phyloP scores from a whole-genome alignment of 2,797 vertebrate species.

The Hapalemur alaotrensis region DNA sequence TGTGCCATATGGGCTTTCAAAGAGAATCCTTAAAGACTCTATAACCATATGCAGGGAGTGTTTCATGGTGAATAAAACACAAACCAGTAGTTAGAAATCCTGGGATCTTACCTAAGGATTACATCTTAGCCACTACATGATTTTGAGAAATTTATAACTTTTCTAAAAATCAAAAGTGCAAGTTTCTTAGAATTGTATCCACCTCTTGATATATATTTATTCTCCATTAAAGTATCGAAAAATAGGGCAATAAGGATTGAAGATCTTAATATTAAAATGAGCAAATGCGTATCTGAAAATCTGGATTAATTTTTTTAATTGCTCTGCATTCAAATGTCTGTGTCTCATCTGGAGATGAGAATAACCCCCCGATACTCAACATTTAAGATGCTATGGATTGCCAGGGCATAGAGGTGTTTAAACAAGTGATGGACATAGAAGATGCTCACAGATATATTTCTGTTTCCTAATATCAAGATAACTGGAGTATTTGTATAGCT shows the following conservation, averaged over 20 bases:
- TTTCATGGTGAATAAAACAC: background rate
- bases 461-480: background rate
- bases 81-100: background rate
- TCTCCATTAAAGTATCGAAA: background rate
- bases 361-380: background rate
- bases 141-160: background rate
- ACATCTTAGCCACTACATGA: background rate
- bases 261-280: background rate
- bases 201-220: background rate
- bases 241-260: background rate
- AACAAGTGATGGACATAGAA: background rate
- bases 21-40: background rate
- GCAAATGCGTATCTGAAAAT: background rate
- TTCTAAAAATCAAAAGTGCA: background rate
- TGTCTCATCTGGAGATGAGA: background rate
- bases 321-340: background rate
- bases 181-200: background rate
- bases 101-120: background rate
- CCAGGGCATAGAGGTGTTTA: background rate
- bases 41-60: background rate
- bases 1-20: background rate
- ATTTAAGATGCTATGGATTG: background rate
- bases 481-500: background rate
- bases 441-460: background rate
- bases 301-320: background rate